phyloP scores from a whole-genome alignment of 1,140 invertebrate species.

The Leptestheria dahalacensis region DNA sequence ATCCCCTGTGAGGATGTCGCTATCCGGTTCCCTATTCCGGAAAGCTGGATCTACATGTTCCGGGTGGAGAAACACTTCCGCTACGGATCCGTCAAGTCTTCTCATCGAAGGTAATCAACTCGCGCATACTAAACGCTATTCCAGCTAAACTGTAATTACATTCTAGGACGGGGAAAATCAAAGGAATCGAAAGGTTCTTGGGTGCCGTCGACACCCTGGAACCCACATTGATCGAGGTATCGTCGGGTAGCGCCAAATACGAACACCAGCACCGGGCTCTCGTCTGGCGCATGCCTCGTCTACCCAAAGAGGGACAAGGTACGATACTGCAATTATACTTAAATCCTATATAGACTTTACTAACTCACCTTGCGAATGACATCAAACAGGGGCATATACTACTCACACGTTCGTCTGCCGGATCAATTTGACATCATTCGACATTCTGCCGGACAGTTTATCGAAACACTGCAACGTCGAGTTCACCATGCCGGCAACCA shows the following conservation, averaged over 20 bases:
- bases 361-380: not conserved
- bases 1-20: slow-evolving; percentile 96
- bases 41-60: slow-evolving; percentile 98
- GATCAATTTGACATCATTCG: slow-evolving; percentile 87
- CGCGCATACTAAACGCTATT: not conserved
- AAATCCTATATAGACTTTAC: not conserved
- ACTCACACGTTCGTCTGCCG: slow-evolving; percentile 85
- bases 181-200: slow-evolving; percentile 84
- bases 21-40: slow-evolving; percentile 92
- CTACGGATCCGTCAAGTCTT: slow-evolving; percentile 96
- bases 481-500: slow-evolving; percentile 97
- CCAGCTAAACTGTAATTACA: not conserved
- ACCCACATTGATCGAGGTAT: slow-evolving; percentile 89
- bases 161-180: slow-evolving; percentile 77
- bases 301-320: slow-evolving; percentile 96
- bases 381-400: slow-evolving; percentile 73
- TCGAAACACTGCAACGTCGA: slow-evolving; percentile 79
- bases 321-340: slow-evolving; percentile 11
- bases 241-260: slow-evolving; percentile 96
- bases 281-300: slow-evolving; percentile 90
- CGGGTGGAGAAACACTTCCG: slow-evolving; percentile 95
- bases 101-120: slow-evolving; percentile 53
- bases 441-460: slow-evolving; percentile 87
- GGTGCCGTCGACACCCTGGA: slow-evolving; percentile 82
- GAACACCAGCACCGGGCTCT: slow-evolving; percentile 95